These are phyloP conservation scores for Phlogophora meticulosa DNA, from an alignment of 2,888 invertebrate genomes.

Conservation along the genomic window DNA sequence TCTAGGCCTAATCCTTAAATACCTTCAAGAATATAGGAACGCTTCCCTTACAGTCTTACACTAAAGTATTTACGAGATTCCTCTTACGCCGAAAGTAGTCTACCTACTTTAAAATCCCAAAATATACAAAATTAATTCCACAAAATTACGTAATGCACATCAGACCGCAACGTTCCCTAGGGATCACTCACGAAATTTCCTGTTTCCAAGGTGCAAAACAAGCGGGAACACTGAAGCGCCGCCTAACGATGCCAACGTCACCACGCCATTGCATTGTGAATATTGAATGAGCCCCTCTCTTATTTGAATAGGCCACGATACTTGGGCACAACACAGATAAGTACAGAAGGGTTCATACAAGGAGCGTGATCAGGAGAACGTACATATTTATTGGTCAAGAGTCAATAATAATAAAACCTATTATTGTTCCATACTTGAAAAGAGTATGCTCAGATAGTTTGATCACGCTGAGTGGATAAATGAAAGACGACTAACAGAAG, in stretches of 20 bases:
- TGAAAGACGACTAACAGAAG: no score
- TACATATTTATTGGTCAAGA: no score
- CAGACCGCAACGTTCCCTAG: slow-evolving; percentile 1
- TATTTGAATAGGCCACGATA: slow-evolving; percentile 48
- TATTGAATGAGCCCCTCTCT: slow-evolving; percentile 61
- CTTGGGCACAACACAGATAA: slow-evolving; percentile 7
- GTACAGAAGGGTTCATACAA: slow-evolving; percentile 14
- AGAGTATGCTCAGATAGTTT: no score
- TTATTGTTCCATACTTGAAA: no score
- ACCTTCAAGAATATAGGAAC: slow-evolving; percentile 3
- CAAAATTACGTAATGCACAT: slow-evolving; percentile 33
- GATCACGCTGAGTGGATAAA: no score
- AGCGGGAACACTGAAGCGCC: slow-evolving; percentile 35
- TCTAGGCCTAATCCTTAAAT: neutral
- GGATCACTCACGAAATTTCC: slow-evolving; percentile 46
- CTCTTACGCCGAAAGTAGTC: slow-evolving; percentile 20
- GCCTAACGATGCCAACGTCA: slow-evolving; percentile 53
- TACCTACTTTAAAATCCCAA: slow-evolving; percentile 26
- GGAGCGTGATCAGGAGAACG: no score
- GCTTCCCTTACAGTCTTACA: neutral
- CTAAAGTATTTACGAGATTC: slow-evolving; percentile 29
- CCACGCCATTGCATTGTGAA: slow-evolving; percentile 57
- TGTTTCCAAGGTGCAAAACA: slow-evolving; percentile 52
- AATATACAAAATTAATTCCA: slow-evolving; percentile 39
- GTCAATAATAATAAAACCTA: no score